Percentiles rank a stretch among this genome's conserved stretches.
Evolutionary conservation across 2,797 vertebrate species (phyloP).

Genomic region (Pangasius sanitwongsei): DNA sequence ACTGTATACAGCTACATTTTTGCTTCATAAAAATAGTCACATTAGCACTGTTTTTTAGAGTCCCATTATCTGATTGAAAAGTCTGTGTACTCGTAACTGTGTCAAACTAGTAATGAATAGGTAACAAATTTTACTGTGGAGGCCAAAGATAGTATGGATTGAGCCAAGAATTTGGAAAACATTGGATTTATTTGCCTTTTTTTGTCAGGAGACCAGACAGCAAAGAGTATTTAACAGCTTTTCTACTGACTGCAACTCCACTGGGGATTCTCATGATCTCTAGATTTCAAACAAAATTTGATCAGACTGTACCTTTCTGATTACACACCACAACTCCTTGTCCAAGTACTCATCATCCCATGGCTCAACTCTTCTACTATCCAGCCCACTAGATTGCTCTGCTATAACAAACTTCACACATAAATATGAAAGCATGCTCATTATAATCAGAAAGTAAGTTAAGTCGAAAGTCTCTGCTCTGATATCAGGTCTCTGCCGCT

Average conservation of each 20-base stretch:
- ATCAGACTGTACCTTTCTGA: background rate
- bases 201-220: background rate
- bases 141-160: conserved; percentile 3
- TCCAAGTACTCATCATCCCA: background rate
- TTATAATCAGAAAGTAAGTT: background rate
- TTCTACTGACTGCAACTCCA: background rate
- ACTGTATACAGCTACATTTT: background rate
- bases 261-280: background rate
- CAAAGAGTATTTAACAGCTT: background rate
- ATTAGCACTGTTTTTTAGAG: background rate
- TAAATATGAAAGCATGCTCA: background rate
- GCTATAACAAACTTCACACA: background rate
- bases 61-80: background rate
- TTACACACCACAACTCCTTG: background rate
- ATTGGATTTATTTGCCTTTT: background rate
- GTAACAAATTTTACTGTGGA: background rate
- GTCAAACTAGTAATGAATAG: background rate
- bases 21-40: background rate
- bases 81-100: background rate
- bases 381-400: background rate
- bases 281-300: background rate
- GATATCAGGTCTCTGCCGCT: background rate
- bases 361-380: background rate
- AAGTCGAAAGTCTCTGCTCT: background rate
- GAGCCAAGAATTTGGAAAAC: conserved; percentile 4